phyloP scores from a whole-genome alignment of 2,888 invertebrate species.

The Oscheius sp. region DNA sequence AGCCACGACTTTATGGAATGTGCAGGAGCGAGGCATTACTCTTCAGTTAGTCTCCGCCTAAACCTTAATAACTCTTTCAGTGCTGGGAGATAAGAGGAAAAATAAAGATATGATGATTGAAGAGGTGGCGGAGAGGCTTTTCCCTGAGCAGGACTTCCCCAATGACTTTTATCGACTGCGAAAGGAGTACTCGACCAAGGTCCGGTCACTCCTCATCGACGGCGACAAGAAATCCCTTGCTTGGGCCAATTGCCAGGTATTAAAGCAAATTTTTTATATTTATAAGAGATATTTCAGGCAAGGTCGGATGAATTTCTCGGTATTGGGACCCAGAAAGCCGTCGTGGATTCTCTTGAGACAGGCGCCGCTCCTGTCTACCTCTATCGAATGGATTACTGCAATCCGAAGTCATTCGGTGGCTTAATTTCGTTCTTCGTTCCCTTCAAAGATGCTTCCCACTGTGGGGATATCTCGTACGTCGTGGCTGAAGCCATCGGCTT shows the following conservation, averaged over 20 bases:
- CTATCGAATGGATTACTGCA: conserved; percentile 37
- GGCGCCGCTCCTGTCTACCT: conserved; percentile 30
- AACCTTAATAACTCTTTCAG: not conserved
- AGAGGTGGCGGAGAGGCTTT: not conserved
- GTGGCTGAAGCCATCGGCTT: conserved; percentile 51
- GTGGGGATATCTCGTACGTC: conserved; percentile 57
- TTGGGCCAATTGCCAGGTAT: conserved; percentile 9
- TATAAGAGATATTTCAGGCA: not conserved
- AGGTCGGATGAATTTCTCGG: conserved; percentile 6
- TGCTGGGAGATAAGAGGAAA: too few species aligned
- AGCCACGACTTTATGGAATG: conserved; percentile 49
- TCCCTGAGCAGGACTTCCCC: conserved; percentile 20
- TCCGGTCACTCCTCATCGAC: not conserved
- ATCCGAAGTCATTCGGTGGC: conserved; percentile 37
- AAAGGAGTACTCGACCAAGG: conserved; percentile 13
- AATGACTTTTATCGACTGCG: conserved; percentile 2
- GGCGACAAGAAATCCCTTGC: not conserved
- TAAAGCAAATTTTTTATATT: not conserved
- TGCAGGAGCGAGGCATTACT: conserved; percentile 47
- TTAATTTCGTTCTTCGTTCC: not conserved
- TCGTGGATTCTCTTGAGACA: conserved; percentile 6
- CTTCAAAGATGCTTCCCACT: conserved; percentile 51
- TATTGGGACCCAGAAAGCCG: conserved; percentile 17
- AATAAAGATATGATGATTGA: not conserved
- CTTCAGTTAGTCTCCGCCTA: conserved; percentile 3